Evolutionary conservation across 2,888 invertebrate species (phyloP).

Genomic region (Hypsopygia costalis): DNA sequence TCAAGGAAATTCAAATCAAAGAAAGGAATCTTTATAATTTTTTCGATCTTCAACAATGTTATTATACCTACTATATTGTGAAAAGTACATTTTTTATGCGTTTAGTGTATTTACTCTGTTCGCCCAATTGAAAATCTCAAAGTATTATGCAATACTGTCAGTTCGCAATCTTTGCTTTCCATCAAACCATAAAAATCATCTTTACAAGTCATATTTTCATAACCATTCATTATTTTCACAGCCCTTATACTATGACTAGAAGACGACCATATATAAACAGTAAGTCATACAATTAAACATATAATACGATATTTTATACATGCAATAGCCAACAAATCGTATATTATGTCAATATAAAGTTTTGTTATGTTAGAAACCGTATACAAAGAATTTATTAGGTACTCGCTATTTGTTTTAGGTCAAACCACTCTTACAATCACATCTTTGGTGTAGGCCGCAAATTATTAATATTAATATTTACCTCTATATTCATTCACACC

Average conservation of each 20-base stretch:
- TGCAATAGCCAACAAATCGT: conserved; percentile 13
- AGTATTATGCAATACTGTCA: no score
- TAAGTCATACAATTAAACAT: background rate
- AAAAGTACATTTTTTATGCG: no score
- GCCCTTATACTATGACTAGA: conserved; percentile 72
- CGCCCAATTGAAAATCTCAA: no score
- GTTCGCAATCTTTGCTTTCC: no score
- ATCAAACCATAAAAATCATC: conserved; percentile 9
- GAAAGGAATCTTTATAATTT: no score
- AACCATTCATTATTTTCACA: conserved; percentile 54
- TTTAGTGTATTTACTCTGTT: no score
- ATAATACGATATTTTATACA: conserved; percentile 3
- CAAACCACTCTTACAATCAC: no score
- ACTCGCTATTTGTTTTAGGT: background rate
- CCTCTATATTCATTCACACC: background rate
- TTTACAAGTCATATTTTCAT: conserved; percentile 11
- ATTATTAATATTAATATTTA: background rate
- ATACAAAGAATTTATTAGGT: background rate
- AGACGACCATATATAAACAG: conserved; percentile 34
- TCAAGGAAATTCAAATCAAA: no score
- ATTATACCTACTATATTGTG: no score
- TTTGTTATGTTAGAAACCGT: background rate
- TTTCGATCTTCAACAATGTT: no score
- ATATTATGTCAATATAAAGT: background rate
- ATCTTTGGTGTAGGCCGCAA: no score